These are phyloP conservation scores for Lathamus discolor DNA, from an alignment of 2,113 vertebrate genomes.

Conservation along the genomic window DNA sequence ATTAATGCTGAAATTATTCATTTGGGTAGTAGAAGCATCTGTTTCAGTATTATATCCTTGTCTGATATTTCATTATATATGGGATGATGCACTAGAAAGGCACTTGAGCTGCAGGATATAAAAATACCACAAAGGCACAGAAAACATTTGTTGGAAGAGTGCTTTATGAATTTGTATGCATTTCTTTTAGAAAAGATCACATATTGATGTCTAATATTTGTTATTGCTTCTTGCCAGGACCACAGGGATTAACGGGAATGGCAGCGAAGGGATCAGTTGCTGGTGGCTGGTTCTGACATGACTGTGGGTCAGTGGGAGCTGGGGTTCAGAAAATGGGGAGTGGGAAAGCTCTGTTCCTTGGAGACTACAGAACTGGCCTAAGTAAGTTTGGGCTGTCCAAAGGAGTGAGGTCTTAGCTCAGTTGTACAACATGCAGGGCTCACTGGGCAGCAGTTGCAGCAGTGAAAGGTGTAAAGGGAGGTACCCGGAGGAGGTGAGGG, in stretches of 20 bases:
- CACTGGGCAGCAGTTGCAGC: rapidly evolving
- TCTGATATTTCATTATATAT: neutral
- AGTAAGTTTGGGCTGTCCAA: neutral
- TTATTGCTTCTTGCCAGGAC: neutral
- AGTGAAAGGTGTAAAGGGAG: neutral
- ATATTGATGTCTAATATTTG: rapidly evolving
- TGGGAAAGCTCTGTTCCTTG: neutral
- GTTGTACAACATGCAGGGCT: rapidly evolving
- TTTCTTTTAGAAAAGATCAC: neutral
- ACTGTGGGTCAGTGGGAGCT: neutral
- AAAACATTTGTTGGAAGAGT: neutral
- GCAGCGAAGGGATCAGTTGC: neutral
- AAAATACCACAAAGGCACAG: neutral
- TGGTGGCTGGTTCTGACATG: neutral
- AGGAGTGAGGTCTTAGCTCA: neutral
- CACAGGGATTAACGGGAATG: neutral
- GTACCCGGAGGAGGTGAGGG: neutral
- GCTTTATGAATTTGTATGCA: rapidly evolving
- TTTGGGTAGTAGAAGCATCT: conserved; percentile 40
- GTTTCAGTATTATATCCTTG: neutral
- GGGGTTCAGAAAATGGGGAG: neutral
- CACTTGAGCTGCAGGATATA: neutral
- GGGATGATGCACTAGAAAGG: neutral
- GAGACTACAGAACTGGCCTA: neutral
- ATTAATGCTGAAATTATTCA: conserved; percentile 41